Percentiles rank a stretch among this genome's conserved stretches.
phyloP scores from a whole-genome alignment of 2,888 invertebrate genomes.

The Yponomeuta plumbellus region DNA sequence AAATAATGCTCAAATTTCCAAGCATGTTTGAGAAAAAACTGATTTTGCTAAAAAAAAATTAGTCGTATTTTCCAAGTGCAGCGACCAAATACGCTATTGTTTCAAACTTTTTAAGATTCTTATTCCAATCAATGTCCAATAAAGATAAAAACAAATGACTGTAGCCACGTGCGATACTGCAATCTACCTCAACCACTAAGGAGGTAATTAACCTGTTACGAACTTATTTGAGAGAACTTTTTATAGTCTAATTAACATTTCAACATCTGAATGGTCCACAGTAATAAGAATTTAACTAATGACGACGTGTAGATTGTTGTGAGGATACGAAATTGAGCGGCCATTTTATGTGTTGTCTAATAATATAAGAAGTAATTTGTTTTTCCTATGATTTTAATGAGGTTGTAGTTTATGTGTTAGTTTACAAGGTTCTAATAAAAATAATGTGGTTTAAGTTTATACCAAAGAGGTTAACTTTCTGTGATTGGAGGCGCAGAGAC shows the following conservation, averaged over 20 bases:
- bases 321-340: background rate
- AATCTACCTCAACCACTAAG: background rate
- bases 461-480: no score
- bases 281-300: background rate
- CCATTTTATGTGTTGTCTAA: background rate
- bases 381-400: no score
- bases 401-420: no score
- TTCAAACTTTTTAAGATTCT: no score
- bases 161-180: background rate
- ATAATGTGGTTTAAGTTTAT: no score
- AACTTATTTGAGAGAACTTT: background rate
- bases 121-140: background rate
- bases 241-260: background rate
- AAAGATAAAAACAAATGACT: background rate
- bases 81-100: no score
- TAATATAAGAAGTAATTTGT: background rate
- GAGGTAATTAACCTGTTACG: background rate
- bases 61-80: no score
- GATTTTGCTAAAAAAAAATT: no score
- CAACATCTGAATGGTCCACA: background rate
- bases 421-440: no score
- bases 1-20: no score
- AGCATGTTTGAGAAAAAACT: no score
- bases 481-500: no score
- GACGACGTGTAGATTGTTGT: background rate